These are phyloP conservation scores for Trematomus loennbergii DNA, from an alignment of 2,113 vertebrate species.

Conservation along the genomic window DNA sequence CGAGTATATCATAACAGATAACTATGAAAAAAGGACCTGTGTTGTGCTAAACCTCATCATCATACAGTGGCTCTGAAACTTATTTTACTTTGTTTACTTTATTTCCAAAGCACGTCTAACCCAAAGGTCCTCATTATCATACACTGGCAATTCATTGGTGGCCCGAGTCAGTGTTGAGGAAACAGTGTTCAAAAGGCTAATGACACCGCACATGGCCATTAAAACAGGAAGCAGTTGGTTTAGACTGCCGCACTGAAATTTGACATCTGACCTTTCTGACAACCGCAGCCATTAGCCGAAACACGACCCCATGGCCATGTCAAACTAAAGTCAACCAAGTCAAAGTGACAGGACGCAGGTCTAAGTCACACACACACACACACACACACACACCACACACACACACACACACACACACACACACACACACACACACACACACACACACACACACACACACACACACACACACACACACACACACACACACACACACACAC, in stretches of 20 bases:
- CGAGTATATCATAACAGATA: background rate
- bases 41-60: background rate
- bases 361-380: slow-evolving; percentile 6
- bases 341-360: slow-evolving; percentile 54
- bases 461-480: too few relatives aligned
- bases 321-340: slow-evolving; percentile 42
- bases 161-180: slow-evolving; percentile 19
- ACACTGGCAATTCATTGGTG: slow-evolving; percentile 28
- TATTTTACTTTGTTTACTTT: background rate
- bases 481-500: too few relatives aligned
- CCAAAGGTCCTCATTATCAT: slow-evolving; percentile 35
- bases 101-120: background rate
- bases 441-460: too few relatives aligned
- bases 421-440: too few relatives aligned
- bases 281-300: slow-evolving; percentile 47
- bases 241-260: slow-evolving; percentile 31
- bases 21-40: background rate
- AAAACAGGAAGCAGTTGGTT: slow-evolving; percentile 59
- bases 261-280: slow-evolving; percentile 66
- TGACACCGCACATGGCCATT: slow-evolving; percentile 37
- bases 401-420: too few relatives aligned
- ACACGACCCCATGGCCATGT: slow-evolving; percentile 45
- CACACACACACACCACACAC: background rate
- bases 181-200: slow-evolving; percentile 37
- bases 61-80: background rate